phyloP scores from a whole-genome alignment of 2,888 invertebrate species.

The Rhaphigaster nebulosa region DNA sequence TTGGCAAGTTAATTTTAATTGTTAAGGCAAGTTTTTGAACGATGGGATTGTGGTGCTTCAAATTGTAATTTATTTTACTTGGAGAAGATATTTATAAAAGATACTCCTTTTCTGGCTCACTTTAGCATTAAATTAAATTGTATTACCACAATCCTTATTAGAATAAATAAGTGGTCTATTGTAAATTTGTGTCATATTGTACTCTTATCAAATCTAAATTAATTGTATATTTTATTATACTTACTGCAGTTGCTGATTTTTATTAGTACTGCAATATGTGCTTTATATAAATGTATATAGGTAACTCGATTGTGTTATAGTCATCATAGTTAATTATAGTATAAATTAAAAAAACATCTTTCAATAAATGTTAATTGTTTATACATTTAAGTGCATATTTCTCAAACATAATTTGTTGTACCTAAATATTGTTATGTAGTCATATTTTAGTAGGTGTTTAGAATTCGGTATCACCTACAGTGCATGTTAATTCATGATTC shows the following conservation, averaged over 20 bases:
- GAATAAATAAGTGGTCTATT: conserved; percentile 49
- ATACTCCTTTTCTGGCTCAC: conserved; percentile 26
- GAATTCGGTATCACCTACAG: conserved; percentile 42
- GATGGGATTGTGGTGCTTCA: conserved; percentile 39
- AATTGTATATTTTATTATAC: conserved; percentile 58
- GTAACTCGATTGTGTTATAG: conserved; percentile 57
- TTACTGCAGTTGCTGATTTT: conserved; percentile 53
- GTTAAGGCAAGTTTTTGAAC: conserved; percentile 42
- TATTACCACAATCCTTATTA: conserved; percentile 51
- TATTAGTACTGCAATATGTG: conserved; percentile 56
- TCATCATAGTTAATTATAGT: conserved; percentile 54
- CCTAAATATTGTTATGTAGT: conserved; percentile 58
- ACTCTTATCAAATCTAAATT: conserved; percentile 53
- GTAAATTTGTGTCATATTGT: conserved; percentile 59
- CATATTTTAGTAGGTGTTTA: conserved; percentile 51
- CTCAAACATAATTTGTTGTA: conserved; percentile 56
- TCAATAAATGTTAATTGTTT: conserved; percentile 42
- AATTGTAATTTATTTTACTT: conserved; percentile 5
- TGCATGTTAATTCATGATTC: conserved; percentile 50
- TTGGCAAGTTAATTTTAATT: conserved; percentile 12
- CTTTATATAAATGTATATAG: conserved; percentile 57
- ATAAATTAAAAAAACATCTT: conserved; percentile 53
- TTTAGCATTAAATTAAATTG: conserved; percentile 10
- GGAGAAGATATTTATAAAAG: conserved; percentile 1
- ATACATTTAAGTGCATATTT: conserved; percentile 53